Base-by-base conservation (phyloP, 2,888 invertebrate genomes). In the Morpho deidamia region DNA sequence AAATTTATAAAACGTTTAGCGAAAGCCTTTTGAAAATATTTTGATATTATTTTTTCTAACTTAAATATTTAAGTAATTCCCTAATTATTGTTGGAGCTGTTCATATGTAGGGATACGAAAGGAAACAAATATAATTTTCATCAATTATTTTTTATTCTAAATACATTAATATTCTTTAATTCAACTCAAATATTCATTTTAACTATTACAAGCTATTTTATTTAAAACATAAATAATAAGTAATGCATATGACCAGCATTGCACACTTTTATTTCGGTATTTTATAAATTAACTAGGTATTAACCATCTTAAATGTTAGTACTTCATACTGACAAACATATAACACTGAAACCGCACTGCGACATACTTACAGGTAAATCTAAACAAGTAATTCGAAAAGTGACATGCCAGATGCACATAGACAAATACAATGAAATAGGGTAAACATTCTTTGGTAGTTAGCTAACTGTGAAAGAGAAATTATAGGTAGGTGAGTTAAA, bases 131-230 rank as follows among this genome's bases (percentile, higher is more conserved):
- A 46, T 56, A 43, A 12, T 52, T 59, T 59, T 57, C 54, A 50
- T 83, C 86, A 86, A 87, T 87, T 84, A 87, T 86, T 88, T 88
- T 87, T 89, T 88, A 89, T 86, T 89, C 89, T 89, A 89, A 87
- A 89, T 89, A 89, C 89, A 89, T 89, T 89, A 88, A 89, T 89
- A 87, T 89, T 89, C 78, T 86, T 84, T 85, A 86, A 84, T 83
- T 83, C 87, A 89, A 88, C 87, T 88, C 85, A 89, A 88, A 86
- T 87, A 82, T 83, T 87, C 76, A 84, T 83, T 88, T 83, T 86
- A 87, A 88, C 89, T 89, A 88, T 88, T 89, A 89, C 83, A 89
- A 87, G 89, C 89, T 89, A 89, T 86, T 83, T 77, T 74, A 76
- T 80, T 82, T 74, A 82, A 79, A 87, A 87, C 86, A 86, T 85